Percentiles rank a stretch among this genome's conserved stretches.
Evolutionary conservation across 2,113 vertebrate genomes (phyloP).

Genomic region (Talpa occidentalis): DNA sequence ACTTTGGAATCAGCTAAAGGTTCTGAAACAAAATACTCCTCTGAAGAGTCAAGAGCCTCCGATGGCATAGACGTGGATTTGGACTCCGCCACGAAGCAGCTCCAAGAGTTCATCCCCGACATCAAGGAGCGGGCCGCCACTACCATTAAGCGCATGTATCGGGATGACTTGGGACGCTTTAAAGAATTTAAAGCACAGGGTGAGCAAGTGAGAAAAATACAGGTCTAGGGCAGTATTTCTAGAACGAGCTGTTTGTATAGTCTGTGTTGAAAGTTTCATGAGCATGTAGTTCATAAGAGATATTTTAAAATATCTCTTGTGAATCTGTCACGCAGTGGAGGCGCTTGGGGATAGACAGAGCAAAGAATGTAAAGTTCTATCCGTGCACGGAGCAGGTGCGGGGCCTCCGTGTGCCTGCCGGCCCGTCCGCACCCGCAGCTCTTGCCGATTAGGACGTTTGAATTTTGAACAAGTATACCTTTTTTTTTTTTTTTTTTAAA

Average conservation of each 20-base stretch:
- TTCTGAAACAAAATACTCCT: accelerated
- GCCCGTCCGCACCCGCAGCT: accelerated
- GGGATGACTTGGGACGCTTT: constrained; percentile 84
- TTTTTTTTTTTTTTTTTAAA: no score
- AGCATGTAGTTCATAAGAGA: background rate
- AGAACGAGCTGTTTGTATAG: background rate
- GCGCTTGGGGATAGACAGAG: background rate
- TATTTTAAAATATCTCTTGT: background rate
- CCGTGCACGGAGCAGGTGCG: accelerated
- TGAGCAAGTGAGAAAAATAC: constrained; percentile 51
- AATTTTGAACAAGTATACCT: no score
- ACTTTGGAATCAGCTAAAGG: background rate
- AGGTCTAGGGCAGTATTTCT: background rate
- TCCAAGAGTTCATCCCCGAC: constrained; percentile 87
- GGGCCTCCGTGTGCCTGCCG: accelerated
- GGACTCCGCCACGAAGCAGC: constrained; percentile 64
- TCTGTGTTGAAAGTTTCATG: background rate
- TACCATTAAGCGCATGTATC: constrained; percentile 81
- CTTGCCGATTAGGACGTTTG: accelerated
- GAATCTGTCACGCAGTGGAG: no score
- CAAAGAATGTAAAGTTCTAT: accelerated
- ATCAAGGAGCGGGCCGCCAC: constrained; percentile 67
- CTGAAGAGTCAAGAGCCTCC: background rate
- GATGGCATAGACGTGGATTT: constrained; percentile 43
- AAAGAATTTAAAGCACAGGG: constrained; percentile 85